phyloP scores from a whole-genome alignment of 2,797 vertebrate genomes.

The Toxotes lorentzi region DNA sequence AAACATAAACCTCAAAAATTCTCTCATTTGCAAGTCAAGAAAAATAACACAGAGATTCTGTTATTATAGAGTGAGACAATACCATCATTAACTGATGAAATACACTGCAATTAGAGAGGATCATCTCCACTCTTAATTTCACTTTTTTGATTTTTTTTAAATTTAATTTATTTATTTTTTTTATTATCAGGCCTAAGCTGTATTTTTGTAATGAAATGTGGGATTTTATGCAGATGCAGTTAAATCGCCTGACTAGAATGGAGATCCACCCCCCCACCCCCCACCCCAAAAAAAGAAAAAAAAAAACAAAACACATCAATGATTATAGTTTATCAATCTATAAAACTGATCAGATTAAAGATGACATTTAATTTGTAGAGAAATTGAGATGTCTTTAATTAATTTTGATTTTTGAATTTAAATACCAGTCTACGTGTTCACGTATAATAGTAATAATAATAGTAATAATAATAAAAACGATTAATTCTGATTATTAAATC shows the following conservation, averaged over 20 bases:
- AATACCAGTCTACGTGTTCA: neutral
- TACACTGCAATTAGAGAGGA: conserved; percentile 75
- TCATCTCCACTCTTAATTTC: conserved; percentile 50
- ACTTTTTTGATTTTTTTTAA: conserved; percentile 35
- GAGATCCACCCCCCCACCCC: neutral
- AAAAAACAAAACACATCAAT: conserved; percentile 22
- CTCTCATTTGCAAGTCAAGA: conserved; percentile 66
- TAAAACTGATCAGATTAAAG: conserved; percentile 38
- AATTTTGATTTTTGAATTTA: conserved; percentile 4
- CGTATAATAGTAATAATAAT: conserved; percentile 15
- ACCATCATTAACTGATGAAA: conserved; percentile 80
- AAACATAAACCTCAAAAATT: conserved; percentile 58
- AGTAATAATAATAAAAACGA: neutral
- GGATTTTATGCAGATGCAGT: conserved; percentile 53
- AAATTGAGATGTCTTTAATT: neutral
- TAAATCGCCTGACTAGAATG: conserved; percentile 40
- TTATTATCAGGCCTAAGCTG: conserved; percentile 39
- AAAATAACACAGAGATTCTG: conserved; percentile 52
- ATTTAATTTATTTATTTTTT: conserved; percentile 46
- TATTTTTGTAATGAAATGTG: conserved; percentile 52
- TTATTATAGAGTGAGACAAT: conserved; percentile 75
- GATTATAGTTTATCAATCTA: conserved; percentile 26
- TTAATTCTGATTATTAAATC: conserved; percentile 18
- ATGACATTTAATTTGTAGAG: conserved; percentile 9
- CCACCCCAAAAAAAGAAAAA: neutral